A percentile compares a stretch with the other conserved stretches of the same genome.
Evolutionary conservation across 2,797 vertebrate species (phyloP).

Genomic region (Anguilla obscura): DNA sequence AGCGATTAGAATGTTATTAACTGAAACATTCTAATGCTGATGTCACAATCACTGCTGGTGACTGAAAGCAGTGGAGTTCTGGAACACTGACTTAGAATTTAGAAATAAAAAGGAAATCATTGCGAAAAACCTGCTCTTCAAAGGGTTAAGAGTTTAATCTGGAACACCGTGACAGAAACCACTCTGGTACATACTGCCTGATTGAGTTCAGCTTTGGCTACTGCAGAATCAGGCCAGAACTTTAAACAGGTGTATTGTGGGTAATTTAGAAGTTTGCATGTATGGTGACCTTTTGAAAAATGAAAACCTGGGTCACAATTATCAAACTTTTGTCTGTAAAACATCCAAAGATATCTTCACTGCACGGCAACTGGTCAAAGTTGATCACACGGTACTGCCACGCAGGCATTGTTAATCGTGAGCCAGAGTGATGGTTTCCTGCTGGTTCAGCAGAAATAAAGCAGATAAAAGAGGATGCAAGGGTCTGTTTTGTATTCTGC

Average conservation of each 20-base stretch:
- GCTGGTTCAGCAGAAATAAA: not conserved
- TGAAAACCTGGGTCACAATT: not conserved
- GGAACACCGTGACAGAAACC: not conserved
- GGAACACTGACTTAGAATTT: too few species aligned
- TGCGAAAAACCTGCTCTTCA: not conserved
- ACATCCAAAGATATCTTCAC: too few species aligned
- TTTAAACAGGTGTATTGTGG: conserved; percentile 11
- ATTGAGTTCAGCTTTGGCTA: not conserved
- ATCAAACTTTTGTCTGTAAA: too few species aligned
- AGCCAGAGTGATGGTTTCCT: not conserved
- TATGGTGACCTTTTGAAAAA: not conserved
- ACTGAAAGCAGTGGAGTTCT: too few species aligned
- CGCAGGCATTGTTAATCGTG: not conserved
- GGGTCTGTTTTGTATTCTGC: not conserved
- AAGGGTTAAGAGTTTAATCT: not conserved
- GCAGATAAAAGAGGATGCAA: not conserved
- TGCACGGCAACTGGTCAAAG: not conserved
- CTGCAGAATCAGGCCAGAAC: not conserved
- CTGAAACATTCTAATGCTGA: not conserved
- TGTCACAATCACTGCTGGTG: too few species aligned
- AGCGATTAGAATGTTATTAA: too few species aligned
- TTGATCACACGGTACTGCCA: not conserved
- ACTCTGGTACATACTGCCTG: not conserved
- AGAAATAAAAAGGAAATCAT: too few species aligned
- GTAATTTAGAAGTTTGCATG: not conserved